Evolutionary conservation across 2,888 invertebrate species (phyloP), one percentile per base, ranked within the genome.

Genomic region (Elaeidobius kamerunicus): DNA sequence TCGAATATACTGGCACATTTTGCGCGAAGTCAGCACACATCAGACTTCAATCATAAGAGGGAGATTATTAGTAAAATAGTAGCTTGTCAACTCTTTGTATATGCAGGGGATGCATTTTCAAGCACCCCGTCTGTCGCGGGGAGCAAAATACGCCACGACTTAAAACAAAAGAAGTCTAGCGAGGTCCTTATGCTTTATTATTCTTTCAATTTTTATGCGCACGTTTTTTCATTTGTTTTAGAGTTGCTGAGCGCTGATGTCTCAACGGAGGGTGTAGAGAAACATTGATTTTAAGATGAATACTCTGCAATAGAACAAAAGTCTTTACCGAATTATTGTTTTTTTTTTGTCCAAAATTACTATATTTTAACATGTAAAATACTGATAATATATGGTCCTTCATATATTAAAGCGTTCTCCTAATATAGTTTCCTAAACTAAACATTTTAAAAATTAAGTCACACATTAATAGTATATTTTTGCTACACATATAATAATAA

Each of bases 191-290:
- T 19, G 51, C 45, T 52, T 52, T 45, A 52, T 44, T 45, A 52
- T 52, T 39, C 48, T 54, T 54, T 48, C 43, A 44, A 54, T 54
- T 54, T 47, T 54, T 54, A 49, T 54, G 54, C 47, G 48, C 54
- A 44, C 49, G 44, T 54, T 44, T 49, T 19, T 17, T 45, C 39
- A 40, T 48, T 44, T 54, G 17, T 41, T 48, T 49, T 45, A 32
- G 28, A 27, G 30, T 36, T 34, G 49, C 43, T 53, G 36, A 27
- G 43, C 18, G 34, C 23, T 28, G 42, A 32, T 42, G 36, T 19
- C 43, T 50, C 50, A 43, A 43, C 38, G 28, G 36, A n/a, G 19
- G 27, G 32, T 14, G 11, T 30, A 42, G 30, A 42, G 17, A 16
- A 27, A 27, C 9, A 11, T 19, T 42, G 42, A 42, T 42, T 42